A percentile compares a stretch with the other conserved stretches of the same genome.
Conservation (phyloP, 1,140 invertebrate genomes). For the Bombus consobrinus region DNA sequence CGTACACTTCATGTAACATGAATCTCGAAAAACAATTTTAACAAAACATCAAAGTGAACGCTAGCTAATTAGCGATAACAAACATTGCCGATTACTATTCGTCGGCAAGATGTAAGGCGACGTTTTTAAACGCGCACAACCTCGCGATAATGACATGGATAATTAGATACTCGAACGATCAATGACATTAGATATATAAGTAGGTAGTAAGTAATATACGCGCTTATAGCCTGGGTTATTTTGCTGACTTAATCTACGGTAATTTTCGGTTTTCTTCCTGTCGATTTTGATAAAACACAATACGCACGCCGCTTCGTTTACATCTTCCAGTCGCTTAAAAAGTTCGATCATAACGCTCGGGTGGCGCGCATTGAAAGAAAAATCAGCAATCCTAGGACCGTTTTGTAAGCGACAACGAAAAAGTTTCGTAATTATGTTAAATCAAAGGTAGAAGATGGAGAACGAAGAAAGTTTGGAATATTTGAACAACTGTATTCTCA, state of each 20-base stretch:
- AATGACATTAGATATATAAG: conserved; percentile 20
- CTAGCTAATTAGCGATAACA: conserved; percentile 47
- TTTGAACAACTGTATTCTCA: conserved; percentile 10
- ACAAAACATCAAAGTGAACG: conserved; percentile 32
- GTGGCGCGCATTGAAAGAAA: background rate
- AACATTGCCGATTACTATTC: conserved; percentile 10
- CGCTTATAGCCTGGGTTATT: conserved; percentile 17
- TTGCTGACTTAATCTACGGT: background rate
- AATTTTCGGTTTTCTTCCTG: background rate
- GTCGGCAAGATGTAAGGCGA: background rate
- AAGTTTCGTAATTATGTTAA: too few relatives aligned
- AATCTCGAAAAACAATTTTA: conserved; percentile 39
- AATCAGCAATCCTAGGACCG: conserved; percentile 32
- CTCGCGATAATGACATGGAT: conserved; percentile 15
- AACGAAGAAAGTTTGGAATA: background rate
- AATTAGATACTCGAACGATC: conserved; percentile 49
- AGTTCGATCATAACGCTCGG: background rate
- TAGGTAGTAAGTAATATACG: background rate
- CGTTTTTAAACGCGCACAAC: background rate
- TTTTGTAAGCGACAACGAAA: background rate
- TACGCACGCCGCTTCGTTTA: background rate
- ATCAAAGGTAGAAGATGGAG: background rate
- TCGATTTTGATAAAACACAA: background rate
- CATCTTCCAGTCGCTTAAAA: background rate
- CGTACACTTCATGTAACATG: conserved; percentile 56